phyloP scores from a whole-genome alignment of 2,888 invertebrate species.

The Epistrophella euchroma region DNA sequence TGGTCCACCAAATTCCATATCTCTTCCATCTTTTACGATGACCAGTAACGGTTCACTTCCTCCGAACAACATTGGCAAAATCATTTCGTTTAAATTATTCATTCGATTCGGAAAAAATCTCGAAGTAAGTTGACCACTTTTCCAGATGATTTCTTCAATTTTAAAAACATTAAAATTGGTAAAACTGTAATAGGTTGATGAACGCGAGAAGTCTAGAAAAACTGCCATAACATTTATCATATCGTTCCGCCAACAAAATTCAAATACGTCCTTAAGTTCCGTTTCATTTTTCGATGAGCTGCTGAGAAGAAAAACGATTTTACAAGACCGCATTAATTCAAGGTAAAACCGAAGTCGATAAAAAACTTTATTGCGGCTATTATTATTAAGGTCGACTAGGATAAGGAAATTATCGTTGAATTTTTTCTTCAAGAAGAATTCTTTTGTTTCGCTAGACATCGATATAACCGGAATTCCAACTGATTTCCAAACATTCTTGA shows the following conservation, averaged over 20 bases:
- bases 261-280: neutral
- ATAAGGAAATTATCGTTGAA: neutral
- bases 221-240: conserved; percentile 1
- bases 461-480: neutral
- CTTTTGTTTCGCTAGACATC: neutral
- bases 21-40: neutral
- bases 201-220: neutral
- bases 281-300: neutral
- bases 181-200: neutral
- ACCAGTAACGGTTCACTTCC: neutral
- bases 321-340: neutral
- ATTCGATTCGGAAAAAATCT: neutral
- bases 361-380: neutral
- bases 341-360: neutral
- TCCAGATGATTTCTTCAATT: neutral
- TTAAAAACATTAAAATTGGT: neutral
- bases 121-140: neutral
- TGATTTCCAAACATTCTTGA: neutral
- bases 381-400: neutral
- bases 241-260: neutral
- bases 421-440: neutral
- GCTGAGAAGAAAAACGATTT: neutral
- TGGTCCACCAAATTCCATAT: conserved; percentile 77
- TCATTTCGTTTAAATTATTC: neutral
- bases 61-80: neutral